Evolutionary conservation across 1,140 invertebrate genomes (phyloP), one percentile per base, ranked within the genome.

Genomic region (Plutomurus gul): DNA sequence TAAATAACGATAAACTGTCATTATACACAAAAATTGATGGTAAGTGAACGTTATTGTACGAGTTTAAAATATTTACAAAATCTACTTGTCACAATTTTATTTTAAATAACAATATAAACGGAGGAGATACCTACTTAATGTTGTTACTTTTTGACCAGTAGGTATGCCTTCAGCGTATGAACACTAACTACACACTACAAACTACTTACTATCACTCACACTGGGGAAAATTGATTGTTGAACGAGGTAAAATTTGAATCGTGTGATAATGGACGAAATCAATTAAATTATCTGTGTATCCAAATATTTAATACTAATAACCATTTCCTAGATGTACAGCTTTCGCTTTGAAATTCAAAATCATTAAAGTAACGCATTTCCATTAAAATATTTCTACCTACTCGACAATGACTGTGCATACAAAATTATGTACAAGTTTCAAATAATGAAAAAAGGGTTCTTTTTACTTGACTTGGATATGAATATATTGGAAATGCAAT

Each of bases 381-480:
- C 10, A 36, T 27, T 65, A 65, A 36, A 60, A 65, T 33, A 65
- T 65, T 65, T 65, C 5, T 65, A 65, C 56, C 36, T n/a, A n/a
- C n/a, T n/a, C n/a, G n/a, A n/a, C n/a, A n/a, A n/a, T 65, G 56
- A 65, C 56, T 65, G 56, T 65, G 18, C 27, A 30, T 65, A 65
- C 25, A 65, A 47, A 65, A 65, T 30, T n/a, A n/a, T 65, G 56
- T 65, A 65, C 56, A 65, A 65, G 56, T 65, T 65, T 33, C 36
- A n/a, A 65, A 56, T n/a, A 56, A 30, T 43, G n/a, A 3, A 51
- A 20, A 30, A 56, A 65, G 56, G 56, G 27, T 65, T 33, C n/a
- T n/a, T n/a, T n/a, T n/a, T n/a, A n/a, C n/a, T n/a, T n/a, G n/a
- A n/a, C n/a, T n/a, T n/a, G n/a, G n/a, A n/a, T n/a, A n/a, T n/a